Evolutionary conservation across 2,888 invertebrate genomes (phyloP).

Genomic region (Sympetrum striolatum): DNA sequence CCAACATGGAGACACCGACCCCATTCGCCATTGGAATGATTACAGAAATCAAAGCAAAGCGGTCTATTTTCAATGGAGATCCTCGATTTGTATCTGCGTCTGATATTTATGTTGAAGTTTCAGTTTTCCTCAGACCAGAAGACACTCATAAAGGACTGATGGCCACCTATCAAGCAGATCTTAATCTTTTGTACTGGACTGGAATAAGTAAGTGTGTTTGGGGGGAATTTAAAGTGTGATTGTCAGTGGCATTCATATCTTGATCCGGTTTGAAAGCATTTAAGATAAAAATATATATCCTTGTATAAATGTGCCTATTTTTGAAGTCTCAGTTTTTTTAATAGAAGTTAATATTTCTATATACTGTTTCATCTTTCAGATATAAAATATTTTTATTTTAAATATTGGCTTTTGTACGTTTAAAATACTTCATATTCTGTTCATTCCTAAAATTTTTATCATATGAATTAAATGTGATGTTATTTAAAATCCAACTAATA

Average conservation of each 20-base stretch:
- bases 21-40: slow-evolving; percentile 79
- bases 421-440: no score
- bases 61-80: slow-evolving; percentile 11
- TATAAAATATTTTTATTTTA: no score
- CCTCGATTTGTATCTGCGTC: slow-evolving; percentile 59
- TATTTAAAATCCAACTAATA: no score
- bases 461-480: no score
- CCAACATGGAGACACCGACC: slow-evolving; percentile 74
- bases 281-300: no score
- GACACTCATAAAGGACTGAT: slow-evolving; percentile 69
- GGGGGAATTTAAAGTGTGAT: slow-evolving; percentile 44
- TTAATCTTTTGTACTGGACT: slow-evolving; percentile 80
- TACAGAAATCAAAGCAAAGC: slow-evolving; percentile 66
- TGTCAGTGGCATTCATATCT: not conserved
- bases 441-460: no score
- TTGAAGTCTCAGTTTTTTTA: not conserved
- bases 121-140: slow-evolving; percentile 77
- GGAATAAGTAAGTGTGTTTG: slow-evolving; percentile 66
- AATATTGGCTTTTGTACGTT: no score
- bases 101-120: slow-evolving; percentile 71
- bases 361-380: no score
- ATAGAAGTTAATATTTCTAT: no score
- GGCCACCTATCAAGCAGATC: slow-evolving; percentile 68
- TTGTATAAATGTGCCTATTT: no score
- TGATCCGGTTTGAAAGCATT: not conserved